Evolutionary conservation across 2,113 vertebrate genomes (phyloP), one percentile per base, ranked within the genome.

Genomic region (Glaucomys volans): DNA sequence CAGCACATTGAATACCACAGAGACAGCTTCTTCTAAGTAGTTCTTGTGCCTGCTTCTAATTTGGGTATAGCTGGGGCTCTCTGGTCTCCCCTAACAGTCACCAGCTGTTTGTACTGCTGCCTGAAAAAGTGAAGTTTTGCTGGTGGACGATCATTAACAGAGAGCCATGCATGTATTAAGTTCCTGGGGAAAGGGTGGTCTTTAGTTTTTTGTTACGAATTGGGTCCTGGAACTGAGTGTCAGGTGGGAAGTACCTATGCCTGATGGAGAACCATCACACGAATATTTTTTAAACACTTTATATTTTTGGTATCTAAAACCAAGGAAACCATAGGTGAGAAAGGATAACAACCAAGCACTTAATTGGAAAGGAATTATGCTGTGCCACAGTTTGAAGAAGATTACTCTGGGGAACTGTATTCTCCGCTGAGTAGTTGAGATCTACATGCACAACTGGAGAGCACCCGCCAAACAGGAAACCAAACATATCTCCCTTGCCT

Each of bases 1-100:
- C 95, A 83, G 88, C 89, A 91, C n/a, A 87, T 42, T 47, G 37
- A 93, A 87, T 62, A 77, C 95, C 87, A 90, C 0, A 86, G 77
- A 91, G 91, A 95, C 80, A 71, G 28, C 76, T 57, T 93, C 89
- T 50, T 91, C 77, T 90, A 79, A 85, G 72, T 26, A 47, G 28
- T 77, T 91, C 76, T 57, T 18, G 37, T 47, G 83, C 67, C 54
- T 95, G 69, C 62, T 93, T 95, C 94, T 91, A 90, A 89, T 93
- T 74, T 59, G 69, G 76, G 66, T n/a, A 37, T 9, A 79, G 47
- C 84, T 42, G 81, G 44, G 30, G 64, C 76, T 90, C 88, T 83
- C 44, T 62, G 54, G 57, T 77, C 3, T 35, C 13, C 59, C 62
- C 52, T 28, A 44, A 64, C 28, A 93, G 62, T 54, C 67, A 86